phyloP scores from a whole-genome alignment of 2,888 invertebrate genomes.

The Caenorhabditis japonica region DNA sequence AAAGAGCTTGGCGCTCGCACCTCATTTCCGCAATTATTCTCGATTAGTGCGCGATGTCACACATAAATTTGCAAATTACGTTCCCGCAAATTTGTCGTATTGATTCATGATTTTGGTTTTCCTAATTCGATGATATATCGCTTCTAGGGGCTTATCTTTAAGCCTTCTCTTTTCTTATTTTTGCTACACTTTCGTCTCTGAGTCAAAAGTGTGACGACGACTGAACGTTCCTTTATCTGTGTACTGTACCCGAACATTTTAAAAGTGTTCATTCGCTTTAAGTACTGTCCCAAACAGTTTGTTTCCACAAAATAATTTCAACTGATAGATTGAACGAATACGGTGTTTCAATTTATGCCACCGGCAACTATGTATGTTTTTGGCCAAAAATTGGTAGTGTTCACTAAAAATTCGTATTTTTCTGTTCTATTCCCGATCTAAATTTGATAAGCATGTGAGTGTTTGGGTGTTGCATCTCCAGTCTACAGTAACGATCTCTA shows the following conservation, averaged over 20 bases:
- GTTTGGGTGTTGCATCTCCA: conserved; percentile 8
- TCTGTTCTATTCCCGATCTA: neutral
- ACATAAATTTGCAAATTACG: conserved; percentile 43
- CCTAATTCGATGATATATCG: conserved; percentile 39
- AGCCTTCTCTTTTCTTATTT: neutral
- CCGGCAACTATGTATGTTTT: conserved; percentile 1
- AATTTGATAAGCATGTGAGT: conserved; percentile 48
- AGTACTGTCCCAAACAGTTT: too few species aligned
- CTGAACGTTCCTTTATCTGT: neutral
- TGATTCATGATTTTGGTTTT: conserved; percentile 29
- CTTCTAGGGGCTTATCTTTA: neutral
- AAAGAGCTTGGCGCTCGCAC: too few species aligned
- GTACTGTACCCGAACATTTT: neutral
- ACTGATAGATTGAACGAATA: conserved; percentile 9
- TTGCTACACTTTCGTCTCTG: neutral
- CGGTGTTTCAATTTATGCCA: conserved; percentile 18
- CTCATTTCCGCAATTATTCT: conserved; percentile 34
- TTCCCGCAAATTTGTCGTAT: conserved; percentile 38
- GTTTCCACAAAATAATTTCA: too few species aligned
- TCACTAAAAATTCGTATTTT: conserved; percentile 12
- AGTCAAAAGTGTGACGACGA: too few species aligned
- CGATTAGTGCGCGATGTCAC: conserved; percentile 19
- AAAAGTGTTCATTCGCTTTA: too few species aligned
- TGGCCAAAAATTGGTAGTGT: conserved; percentile 27
- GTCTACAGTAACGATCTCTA: conserved; percentile 34